Conservation (phyloP, 1,140 invertebrate species). For the Saccostrea cuccullata region DNA sequence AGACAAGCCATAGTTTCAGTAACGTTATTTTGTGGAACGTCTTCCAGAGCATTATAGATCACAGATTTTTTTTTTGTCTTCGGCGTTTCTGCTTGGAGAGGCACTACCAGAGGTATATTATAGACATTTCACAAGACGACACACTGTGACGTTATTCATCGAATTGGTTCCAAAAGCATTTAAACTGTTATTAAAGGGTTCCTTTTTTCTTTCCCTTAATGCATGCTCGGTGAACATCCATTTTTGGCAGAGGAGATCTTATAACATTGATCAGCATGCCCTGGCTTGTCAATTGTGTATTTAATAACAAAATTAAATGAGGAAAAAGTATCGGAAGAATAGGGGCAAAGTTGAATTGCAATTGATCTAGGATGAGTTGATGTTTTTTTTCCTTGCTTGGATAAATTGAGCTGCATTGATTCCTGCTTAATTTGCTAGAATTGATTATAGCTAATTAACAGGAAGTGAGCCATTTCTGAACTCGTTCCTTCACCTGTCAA, state of each 20-base stretch:
- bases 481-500: conserved; percentile 29
- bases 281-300: neutral
- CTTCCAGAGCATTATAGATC: too few species aligned
- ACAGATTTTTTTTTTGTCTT: too few species aligned
- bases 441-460: conserved; percentile 22
- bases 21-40: too few species aligned
- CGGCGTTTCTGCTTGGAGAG: too few species aligned
- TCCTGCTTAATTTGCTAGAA: neutral
- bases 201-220: neutral
- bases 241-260: neutral
- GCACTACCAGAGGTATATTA: neutral
- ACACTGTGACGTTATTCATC: neutral
- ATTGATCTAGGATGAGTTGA: neutral
- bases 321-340: neutral
- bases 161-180: conserved; percentile 1
- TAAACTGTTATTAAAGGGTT: conserved; percentile 11
- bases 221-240: neutral
- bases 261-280: neutral
- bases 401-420: conserved; percentile 27
- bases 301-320: neutral
- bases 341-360: neutral
- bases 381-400: conserved; percentile 16
- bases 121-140: neutral
- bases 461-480: conserved; percentile 25
- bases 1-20: neutral